phyloP scores from a whole-genome alignment of 2,888 invertebrate genomes.

The Seladonia tumulorum region DNA sequence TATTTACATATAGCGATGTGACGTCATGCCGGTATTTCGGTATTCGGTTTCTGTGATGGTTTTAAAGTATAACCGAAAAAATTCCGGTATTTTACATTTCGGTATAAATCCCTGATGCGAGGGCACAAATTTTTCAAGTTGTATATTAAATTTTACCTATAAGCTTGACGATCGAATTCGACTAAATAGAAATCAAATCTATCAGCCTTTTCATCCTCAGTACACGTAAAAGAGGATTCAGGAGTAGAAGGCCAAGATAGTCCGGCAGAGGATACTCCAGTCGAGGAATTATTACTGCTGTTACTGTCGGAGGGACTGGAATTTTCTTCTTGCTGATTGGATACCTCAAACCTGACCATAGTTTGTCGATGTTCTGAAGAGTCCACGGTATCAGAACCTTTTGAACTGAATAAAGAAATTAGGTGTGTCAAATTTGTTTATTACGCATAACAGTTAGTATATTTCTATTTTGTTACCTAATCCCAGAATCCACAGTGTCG shows the following conservation, averaged over 20 bases:
- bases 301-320: slow-evolving; percentile 85
- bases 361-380: slow-evolving; percentile 68
- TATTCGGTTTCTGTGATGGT: too few relatives aligned
- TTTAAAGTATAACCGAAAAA: too few relatives aligned
- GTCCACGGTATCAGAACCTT: slow-evolving; percentile 76
- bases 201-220: slow-evolving; percentile 75
- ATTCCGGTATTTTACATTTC: too few relatives aligned
- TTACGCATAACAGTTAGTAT: neutral
- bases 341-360: slow-evolving; percentile 76
- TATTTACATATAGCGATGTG: too few relatives aligned
- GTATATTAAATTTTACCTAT: slow-evolving; percentile 71
- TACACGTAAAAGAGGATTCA: slow-evolving; percentile 71
- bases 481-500: slow-evolving; percentile 76
- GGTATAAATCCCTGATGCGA: neutral
- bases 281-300: slow-evolving; percentile 80
- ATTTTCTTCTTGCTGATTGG: slow-evolving; percentile 72
- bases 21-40: too few relatives aligned
- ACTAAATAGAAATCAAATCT: slow-evolving; percentile 77
- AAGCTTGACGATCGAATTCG: slow-evolving; percentile 80
- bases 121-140: neutral
- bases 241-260: slow-evolving; percentile 76
- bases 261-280: slow-evolving; percentile 68
- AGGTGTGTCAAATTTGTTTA: neutral
- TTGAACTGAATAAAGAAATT: slow-evolving; percentile 70
- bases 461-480: slow-evolving; percentile 63